Base-by-base conservation (phyloP, 1,140 invertebrate genomes). In the Drosophila ogumai region DNA sequence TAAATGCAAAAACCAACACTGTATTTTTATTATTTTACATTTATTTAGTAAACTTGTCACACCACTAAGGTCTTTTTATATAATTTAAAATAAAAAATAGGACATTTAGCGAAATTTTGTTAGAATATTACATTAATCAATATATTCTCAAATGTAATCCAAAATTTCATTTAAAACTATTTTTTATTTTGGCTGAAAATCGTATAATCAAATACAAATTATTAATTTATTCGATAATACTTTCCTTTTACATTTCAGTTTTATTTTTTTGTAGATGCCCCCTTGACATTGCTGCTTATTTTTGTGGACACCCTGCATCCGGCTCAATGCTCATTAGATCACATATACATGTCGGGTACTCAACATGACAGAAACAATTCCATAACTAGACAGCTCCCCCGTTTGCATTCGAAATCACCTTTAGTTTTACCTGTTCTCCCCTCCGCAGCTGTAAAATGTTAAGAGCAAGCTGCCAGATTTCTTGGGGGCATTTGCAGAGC, bases 291-390 rank as follows among this genome's bases (percentile, higher is more conserved):
- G 28, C 5, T 6, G 4, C 1, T 25, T 38, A 8, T 28, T 15
- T 28, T 15, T 10, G 10, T 9, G 43, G n/a, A 46, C 36, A 54
- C 57, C 46, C 40, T 40, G 40, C n/a, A 38, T 73, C 34, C 47
- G 36, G 7, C 9, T 50, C 40, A 13, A 19, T 28, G 34, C 60
- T 75, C 72, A 76, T 73, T 74, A 68, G 36, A 34, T 43, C 28
- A 17, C 40, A 19, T 4, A 31, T 36, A 28, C 17, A 40, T 38
- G 46, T 36, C 67, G 43, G 25, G 17, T 15, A 22, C 28, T 54
- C 56, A 17, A 74, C 49, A 19, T 64, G 58, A 75, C 72, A 50
- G 58, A 55, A 56, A 63, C 58, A 61, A 55, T 63, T n/a, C 55
- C 58, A 19, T 63, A 74, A 75, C 50, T 55, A 44, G 44, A 38